A percentile compares a stretch with the other conserved stretches of the same genome.
Conservation (phyloP, 2,113 vertebrate genomes). For the Xiphophorus maculatus region DNA sequence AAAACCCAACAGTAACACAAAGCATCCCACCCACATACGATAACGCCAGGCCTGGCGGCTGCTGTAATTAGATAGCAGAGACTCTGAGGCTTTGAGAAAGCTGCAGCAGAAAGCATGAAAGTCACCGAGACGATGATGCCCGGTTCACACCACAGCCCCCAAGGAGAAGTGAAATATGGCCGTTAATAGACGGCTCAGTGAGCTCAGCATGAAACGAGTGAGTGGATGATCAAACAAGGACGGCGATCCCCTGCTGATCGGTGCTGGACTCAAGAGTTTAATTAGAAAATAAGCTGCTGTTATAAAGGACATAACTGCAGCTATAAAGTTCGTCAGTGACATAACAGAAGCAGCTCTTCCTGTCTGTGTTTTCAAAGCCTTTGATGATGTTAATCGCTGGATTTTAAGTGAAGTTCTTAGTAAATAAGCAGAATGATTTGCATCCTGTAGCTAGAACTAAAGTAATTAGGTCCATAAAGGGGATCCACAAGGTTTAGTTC, state of each 20-base stretch:
- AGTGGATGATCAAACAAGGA: not conserved
- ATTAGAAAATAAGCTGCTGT: not conserved
- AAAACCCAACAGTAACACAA: slow-evolving; percentile 14
- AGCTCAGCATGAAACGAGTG: slow-evolving; percentile 19
- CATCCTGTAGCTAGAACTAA: not conserved
- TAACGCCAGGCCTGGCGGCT: not conserved
- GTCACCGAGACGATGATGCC: not conserved
- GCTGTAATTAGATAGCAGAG: slow-evolving; percentile 17
- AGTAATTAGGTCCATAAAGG: not conserved
- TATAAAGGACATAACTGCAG: not conserved
- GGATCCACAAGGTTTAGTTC: not conserved
- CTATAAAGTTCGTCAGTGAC: not conserved
- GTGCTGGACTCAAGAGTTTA: not conserved
- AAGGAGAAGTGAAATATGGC: slow-evolving; percentile 42
- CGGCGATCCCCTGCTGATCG: not conserved
- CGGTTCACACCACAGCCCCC: not conserved
- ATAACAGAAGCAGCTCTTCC: not conserved
- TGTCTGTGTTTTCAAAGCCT: not conserved
- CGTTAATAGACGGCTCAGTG: not conserved
- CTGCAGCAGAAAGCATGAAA: slow-evolving; percentile 22
- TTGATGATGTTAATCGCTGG: not conserved
- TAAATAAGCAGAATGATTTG: no score
- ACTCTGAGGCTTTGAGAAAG: not conserved
- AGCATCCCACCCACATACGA: slow-evolving; percentile 5
- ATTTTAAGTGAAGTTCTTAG: not conserved